These are phyloP conservation scores for Brachionus paranguensis DNA, from an alignment of 1,140 invertebrate species.

Conservation along the genomic window DNA sequence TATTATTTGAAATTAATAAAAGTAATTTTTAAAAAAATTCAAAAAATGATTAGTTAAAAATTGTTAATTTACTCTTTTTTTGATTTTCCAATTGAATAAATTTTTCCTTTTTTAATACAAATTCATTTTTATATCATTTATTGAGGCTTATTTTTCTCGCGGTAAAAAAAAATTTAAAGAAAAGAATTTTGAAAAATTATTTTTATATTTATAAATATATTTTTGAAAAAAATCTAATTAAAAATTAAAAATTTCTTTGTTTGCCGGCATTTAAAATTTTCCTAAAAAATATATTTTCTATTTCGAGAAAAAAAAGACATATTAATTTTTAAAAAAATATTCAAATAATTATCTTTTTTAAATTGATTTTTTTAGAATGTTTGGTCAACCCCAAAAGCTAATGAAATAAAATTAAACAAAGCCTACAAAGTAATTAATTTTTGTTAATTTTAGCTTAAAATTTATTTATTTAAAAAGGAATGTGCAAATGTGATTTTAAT, in stretches of 20 bases:
- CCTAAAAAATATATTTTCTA: too few species aligned
- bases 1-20: neutral
- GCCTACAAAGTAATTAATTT: slow-evolving; percentile 64
- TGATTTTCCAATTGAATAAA: too few species aligned
- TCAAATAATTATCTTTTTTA: neutral
- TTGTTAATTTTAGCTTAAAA: neutral
- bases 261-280: neutral
- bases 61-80: too few species aligned
- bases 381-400: slow-evolving; percentile 93
- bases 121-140: neutral
- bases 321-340: neutral
- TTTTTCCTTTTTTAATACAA: neutral
- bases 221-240: too few species aligned
- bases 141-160: too few species aligned
- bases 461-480: slow-evolving; percentile 58
- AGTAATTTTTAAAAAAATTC: neutral
- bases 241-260: neutral
- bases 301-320: too few species aligned
- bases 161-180: too few species aligned
- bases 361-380: slow-evolving; percentile 62
- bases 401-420: slow-evolving; percentile 90
- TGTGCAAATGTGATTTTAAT: slow-evolving; percentile 87
- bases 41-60: neutral
- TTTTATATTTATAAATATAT: too few species aligned
- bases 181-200: too few species aligned